phyloP scores from a whole-genome alignment of 2,888 invertebrate species.

The Chalcosyrphus nemorum region DNA sequence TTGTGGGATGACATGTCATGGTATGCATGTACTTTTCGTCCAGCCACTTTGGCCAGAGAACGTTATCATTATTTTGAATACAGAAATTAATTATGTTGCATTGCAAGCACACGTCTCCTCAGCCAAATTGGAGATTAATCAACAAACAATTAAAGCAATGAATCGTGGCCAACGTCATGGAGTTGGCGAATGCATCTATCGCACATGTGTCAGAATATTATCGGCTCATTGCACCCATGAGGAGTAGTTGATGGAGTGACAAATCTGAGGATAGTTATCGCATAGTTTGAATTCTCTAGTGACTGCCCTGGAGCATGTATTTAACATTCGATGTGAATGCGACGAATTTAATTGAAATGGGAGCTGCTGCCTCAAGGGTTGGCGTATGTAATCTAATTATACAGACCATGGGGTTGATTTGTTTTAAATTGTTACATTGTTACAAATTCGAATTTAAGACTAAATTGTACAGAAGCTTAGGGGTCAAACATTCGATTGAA shows the following conservation, averaged over 20 bases:
- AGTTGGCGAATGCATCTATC: conserved; percentile 38
- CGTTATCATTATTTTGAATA: conserved; percentile 16
- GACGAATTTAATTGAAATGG: neutral
- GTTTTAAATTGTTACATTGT: no score
- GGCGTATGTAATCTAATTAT: no score
- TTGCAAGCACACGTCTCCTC: conserved; percentile 26
- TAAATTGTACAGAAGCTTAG: no score
- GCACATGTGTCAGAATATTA: conserved; percentile 58
- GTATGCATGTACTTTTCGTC: conserved; percentile 26
- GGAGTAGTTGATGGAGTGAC: conserved; percentile 58
- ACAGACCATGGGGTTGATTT: no score
- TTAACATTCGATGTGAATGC: neutral
- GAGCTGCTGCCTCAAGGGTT: no score
- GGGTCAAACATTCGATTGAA: no score
- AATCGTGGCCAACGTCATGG: conserved; percentile 44
- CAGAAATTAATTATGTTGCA: conserved; percentile 60
- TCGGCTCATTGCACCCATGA: conserved; percentile 51
- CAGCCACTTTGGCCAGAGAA: neutral
- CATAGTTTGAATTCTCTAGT: neutral
- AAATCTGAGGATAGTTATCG: conserved; percentile 41
- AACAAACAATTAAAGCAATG: conserved; percentile 67
- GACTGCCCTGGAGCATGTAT: neutral
- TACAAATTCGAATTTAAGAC: no score
- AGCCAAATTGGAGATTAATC: conserved; percentile 54
- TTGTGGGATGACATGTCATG: conserved; percentile 44